Percentiles rank a stretch among this genome's conserved stretches.
phyloP scores from a whole-genome alignment of 2,797 vertebrate genomes.

The Girardinus metallicus region DNA sequence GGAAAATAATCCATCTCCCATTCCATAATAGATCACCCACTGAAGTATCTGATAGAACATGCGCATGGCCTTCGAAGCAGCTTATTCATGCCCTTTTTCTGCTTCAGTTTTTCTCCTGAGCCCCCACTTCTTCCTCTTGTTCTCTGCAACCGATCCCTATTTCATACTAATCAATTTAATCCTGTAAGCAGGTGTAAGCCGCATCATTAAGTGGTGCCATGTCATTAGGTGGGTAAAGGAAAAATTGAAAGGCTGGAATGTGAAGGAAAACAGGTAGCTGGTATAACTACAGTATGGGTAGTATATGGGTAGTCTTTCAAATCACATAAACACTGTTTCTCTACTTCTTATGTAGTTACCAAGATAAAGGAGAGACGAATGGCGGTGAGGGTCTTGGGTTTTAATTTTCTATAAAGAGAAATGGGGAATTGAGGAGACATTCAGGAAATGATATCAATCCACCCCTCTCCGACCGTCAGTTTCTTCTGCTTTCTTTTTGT shows the following conservation, averaged over 20 bases:
- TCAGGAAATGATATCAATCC: slow-evolving; percentile 64
- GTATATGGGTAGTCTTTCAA: slow-evolving; percentile 56
- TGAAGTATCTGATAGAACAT: slow-evolving; percentile 55
- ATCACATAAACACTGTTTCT: slow-evolving; percentile 56
- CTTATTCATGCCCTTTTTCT: slow-evolving; percentile 58
- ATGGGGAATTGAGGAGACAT: slow-evolving; percentile 40
- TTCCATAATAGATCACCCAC: slow-evolving; percentile 31
- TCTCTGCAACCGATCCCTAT: slow-evolving; percentile 44
- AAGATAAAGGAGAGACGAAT: slow-evolving; percentile 3
- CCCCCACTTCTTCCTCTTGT: slow-evolving; percentile 45
- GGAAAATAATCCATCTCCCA: slow-evolving; percentile 66
- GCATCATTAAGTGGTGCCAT: slow-evolving; percentile 79
- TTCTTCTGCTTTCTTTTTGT: slow-evolving; percentile 58
- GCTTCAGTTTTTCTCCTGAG: slow-evolving; percentile 63
- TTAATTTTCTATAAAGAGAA: slow-evolving; percentile 27
- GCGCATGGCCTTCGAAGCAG: slow-evolving; percentile 48
- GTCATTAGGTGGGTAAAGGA: slow-evolving; percentile 68
- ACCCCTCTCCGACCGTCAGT: slow-evolving; percentile 43
- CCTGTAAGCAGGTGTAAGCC: slow-evolving; percentile 88
- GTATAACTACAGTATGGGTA: slow-evolving; percentile 76
- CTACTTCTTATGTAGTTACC: slow-evolving; percentile 15
- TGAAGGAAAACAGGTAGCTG: slow-evolving; percentile 73
- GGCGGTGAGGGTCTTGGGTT: not conserved
- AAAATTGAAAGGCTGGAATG: slow-evolving; percentile 65
- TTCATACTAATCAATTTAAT: slow-evolving; percentile 89